A percentile compares a stretch with the other conserved stretches of the same genome.
phyloP scores from a whole-genome alignment of 53 echinoderm and acorn worm species.

The Temnopleurus reevesii region DNA sequence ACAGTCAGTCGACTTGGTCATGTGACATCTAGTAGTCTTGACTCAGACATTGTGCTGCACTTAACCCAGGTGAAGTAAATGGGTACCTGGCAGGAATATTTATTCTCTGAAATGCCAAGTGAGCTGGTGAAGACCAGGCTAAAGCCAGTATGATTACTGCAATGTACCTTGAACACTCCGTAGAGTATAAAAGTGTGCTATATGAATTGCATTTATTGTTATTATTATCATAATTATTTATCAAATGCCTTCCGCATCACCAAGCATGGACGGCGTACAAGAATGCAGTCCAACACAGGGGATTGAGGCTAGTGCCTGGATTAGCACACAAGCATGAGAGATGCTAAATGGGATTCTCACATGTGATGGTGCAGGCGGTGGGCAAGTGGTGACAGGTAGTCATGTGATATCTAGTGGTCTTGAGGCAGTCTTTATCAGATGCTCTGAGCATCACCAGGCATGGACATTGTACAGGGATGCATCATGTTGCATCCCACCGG shows the following conservation, averaged over 20 bases:
- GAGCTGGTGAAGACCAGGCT: no score
- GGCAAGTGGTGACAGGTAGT: background rate
- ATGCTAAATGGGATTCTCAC: conserved; percentile 45
- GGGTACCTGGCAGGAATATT: no score
- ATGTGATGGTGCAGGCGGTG: background rate
- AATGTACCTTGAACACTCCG: no score
- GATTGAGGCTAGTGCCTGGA: conserved; percentile 19
- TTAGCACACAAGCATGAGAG: conserved; percentile 3
- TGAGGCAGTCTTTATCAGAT: background rate
- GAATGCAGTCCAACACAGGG: background rate
- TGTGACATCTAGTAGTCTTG: background rate
- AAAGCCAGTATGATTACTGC: no score
- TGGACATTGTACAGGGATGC: no score
- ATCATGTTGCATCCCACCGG: background rate
- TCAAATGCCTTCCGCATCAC: background rate
- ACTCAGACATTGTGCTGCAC: no score
- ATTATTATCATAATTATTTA: no score
- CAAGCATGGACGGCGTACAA: no score
- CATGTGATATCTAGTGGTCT: background rate
- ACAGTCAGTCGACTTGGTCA: background rate
- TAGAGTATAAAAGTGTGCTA: no score
- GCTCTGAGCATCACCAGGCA: background rate
- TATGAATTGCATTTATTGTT: no score
- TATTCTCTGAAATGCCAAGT: no score
- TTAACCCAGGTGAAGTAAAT: no score